These are phyloP conservation scores for Phyllostomus hastatus DNA, from an alignment of 2,113 vertebrate species.

Conservation along the genomic window DNA sequence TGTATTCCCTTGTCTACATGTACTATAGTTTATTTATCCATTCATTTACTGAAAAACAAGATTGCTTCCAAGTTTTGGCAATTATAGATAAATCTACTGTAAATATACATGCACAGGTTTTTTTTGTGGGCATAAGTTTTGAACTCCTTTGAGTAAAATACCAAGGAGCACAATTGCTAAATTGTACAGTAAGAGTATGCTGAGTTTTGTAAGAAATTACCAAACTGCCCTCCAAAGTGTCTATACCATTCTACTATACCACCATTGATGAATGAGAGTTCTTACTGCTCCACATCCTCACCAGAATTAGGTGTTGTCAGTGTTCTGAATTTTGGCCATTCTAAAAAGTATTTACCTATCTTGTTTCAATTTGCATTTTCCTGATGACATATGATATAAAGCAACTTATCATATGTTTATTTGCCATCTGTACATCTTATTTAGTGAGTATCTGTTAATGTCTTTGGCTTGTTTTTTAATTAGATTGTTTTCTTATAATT, in stretches of 20 bases:
- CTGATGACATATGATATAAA: not conserved
- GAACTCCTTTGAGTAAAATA: not conserved
- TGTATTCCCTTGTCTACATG: not conserved
- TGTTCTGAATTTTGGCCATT: not conserved
- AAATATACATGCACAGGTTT: not conserved
- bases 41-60: not conserved
- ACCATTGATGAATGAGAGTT: not conserved
- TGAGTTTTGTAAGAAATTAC: not conserved
- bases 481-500: not conserved
- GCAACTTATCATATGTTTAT: not conserved
- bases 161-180: not conserved
- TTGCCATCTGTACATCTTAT: not conserved
- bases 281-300: not conserved
- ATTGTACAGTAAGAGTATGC: not conserved
- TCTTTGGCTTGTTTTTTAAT: not conserved
- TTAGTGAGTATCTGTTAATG: not conserved
- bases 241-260: not conserved
- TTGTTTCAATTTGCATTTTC: not conserved
- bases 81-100: not conserved
- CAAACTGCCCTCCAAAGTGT: not conserved
- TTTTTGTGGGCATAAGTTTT: not conserved
- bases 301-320: not conserved
- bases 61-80: not conserved
- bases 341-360: not conserved
- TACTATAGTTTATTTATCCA: not conserved